Base-by-base conservation (phyloP, 1,140 invertebrate genomes). In the Belonocnema kinseyi region DNA sequence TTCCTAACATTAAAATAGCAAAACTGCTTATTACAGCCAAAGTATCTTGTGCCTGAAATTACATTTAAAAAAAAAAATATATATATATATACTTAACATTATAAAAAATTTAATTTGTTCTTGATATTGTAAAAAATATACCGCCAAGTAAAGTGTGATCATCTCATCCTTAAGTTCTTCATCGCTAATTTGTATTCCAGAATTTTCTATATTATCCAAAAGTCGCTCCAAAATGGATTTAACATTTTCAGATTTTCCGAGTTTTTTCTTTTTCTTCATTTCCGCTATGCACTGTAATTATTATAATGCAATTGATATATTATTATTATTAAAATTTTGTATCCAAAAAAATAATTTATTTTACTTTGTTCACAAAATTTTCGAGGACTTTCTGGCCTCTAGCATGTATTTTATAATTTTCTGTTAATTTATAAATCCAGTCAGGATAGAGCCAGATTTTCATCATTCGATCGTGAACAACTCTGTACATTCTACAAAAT, bases 121-220 rank as follows among this genome's bases (percentile, higher is more conserved):
- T 26, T 2, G 1, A 26, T 26, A 2, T 26, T n/a, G 12, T 61
- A 3, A 14, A 26, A 70, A 71, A 56, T 56, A 82, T 82, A 92
- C 91, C 8, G 90, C 87, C 14, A 88, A 90, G 81, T 89, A 92
- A 53, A 91, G 51, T n/a, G 90, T 92, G 76, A 88, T 90, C 40
- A 86, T 88, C 81, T 91, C 90, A 1, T 83, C 75, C 50, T 85
- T 73, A 3, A 91, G n/a, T 70, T 91, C 88, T 10, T 83, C 79
- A 0, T 85, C 51, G 73, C 75, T 81, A 50, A 91, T 71, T 75
- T 89, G 83, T 26, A 75, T 77, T 33, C 56, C 75, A 2, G 19
- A 66, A 17, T 75, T 77, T 10, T 51, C 66, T 10, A 33, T 5
- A 33, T 11, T 66, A 4, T 70, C 46, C 12, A 79, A 50, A 17